Conservation (phyloP, 2,888 invertebrate genomes). For the Apocheima hispidaria region DNA sequence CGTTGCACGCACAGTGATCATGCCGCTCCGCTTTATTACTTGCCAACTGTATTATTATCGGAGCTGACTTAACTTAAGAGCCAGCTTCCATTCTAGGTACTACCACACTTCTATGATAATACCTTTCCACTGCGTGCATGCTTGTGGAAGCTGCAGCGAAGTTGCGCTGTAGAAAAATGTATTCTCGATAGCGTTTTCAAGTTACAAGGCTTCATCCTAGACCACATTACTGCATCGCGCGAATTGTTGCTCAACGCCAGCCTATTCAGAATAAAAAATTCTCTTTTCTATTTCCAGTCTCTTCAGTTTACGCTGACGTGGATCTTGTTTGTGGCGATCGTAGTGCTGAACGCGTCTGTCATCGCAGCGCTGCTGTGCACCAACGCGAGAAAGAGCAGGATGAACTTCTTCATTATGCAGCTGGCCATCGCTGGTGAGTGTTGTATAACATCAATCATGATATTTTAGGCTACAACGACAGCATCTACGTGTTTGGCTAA, state of each 20-base stretch:
- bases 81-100: no score
- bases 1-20: no score
- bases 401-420: slow-evolving; percentile 98
- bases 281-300: slow-evolving; percentile 84
- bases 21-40: no score
- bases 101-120: no score
- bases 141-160: no score
- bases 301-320: slow-evolving; percentile 95
- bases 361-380: slow-evolving; percentile 93
- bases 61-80: no score
- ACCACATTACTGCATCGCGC: background rate
- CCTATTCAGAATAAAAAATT: background rate
- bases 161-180: no score
- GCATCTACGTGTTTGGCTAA: no score
- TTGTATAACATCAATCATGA: slow-evolving; percentile 7
- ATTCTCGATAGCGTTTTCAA: no score
- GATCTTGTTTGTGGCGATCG: slow-evolving; percentile 94
- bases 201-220: background rate
- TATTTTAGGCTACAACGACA: background rate
- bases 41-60: no score
- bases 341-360: slow-evolving; percentile 95
- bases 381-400: slow-evolving; percentile 94
- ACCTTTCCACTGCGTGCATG: no score
- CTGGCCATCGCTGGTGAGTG: slow-evolving; percentile 94
- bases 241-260: background rate